Conservation (phyloP, 2,797 vertebrate genomes). For the Novumbra hubbsi region DNA sequence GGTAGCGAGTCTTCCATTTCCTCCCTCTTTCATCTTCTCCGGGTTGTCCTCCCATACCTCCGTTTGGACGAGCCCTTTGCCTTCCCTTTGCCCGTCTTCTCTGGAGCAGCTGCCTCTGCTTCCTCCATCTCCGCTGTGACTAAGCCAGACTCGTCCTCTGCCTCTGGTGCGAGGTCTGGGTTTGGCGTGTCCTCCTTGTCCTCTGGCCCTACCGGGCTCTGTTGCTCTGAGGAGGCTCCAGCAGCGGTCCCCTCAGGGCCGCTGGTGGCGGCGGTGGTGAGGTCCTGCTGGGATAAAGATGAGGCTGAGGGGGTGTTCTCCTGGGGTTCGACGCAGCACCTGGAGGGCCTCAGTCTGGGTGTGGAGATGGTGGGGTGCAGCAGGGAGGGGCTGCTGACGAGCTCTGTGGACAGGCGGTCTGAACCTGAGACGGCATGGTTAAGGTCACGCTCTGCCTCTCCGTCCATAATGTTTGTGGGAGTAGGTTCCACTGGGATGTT, state of each 20-base stretch:
- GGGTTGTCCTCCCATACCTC: conserved; percentile 61
- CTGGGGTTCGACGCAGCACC: neutral
- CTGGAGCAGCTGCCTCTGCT: neutral
- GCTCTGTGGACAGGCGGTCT: neutral
- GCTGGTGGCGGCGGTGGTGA: conserved; percentile 2
- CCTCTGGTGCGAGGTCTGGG: conserved; percentile 17
- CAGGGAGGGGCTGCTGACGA: neutral
- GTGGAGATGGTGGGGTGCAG: conserved; percentile 31
- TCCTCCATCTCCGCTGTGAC: conserved; percentile 35
- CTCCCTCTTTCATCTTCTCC: conserved; percentile 54
- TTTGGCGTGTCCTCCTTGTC: conserved; percentile 28
- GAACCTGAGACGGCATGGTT: neutral
- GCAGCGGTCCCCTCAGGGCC: conserved; percentile 25
- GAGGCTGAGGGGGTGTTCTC: neutral
- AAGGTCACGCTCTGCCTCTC: conserved; percentile 17
- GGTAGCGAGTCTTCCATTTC: conserved; percentile 11
- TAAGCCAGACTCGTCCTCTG: conserved; percentile 36
- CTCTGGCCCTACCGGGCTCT: conserved; percentile 29
- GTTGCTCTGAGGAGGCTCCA: conserved; percentile 15
- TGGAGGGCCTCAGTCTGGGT: conserved; percentile 16
- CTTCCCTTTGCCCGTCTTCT: conserved; percentile 41
- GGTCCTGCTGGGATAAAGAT: neutral
- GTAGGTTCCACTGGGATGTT: conserved; percentile 34
- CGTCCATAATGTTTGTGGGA: neutral
- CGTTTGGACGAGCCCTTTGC: conserved; percentile 57